Evolutionary conservation across 2,797 vertebrate species (phyloP).

Genomic region (Xiphophorus birchmanni): DNA sequence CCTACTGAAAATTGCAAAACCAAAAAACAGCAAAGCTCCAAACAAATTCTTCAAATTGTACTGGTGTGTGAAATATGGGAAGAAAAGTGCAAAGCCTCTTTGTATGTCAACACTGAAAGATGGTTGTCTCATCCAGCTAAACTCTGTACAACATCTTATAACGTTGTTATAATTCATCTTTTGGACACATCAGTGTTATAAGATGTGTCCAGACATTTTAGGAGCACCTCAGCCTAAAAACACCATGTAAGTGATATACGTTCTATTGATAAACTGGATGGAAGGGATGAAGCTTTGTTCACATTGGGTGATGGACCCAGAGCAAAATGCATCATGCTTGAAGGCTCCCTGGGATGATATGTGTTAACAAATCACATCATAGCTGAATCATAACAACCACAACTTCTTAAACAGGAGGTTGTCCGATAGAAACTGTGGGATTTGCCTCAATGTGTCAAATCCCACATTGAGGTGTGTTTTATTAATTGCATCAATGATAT

Average conservation of each 20-base stretch:
- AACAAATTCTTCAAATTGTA: neutral
- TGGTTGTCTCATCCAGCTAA: neutral
- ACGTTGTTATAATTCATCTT: too few species aligned
- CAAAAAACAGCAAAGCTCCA: neutral
- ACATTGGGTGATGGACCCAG: neutral
- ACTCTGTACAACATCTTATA: neutral
- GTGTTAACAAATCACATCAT: neutral
- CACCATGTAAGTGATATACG: neutral
- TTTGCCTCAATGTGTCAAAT: too few species aligned
- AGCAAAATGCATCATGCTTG: neutral
- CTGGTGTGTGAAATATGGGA: too few species aligned
- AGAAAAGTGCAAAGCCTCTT: too few species aligned
- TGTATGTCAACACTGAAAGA: too few species aligned
- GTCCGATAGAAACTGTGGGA: neutral
- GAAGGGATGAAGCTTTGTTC: neutral
- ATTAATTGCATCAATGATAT: neutral
- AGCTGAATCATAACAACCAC: neutral
- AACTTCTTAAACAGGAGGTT: neutral
- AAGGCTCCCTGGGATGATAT: neutral
- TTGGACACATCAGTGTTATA: too few species aligned
- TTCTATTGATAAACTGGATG: neutral
- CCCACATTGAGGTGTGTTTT: neutral
- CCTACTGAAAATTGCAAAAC: too few species aligned
- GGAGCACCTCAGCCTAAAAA: neutral
- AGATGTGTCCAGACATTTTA: neutral